A percentile compares a stretch with the other conserved stretches of the same genome.
These are phyloP conservation scores for Melanotaenia nigrans DNA, from an alignment of 2,797 vertebrate species.

Conservation along the genomic window DNA sequence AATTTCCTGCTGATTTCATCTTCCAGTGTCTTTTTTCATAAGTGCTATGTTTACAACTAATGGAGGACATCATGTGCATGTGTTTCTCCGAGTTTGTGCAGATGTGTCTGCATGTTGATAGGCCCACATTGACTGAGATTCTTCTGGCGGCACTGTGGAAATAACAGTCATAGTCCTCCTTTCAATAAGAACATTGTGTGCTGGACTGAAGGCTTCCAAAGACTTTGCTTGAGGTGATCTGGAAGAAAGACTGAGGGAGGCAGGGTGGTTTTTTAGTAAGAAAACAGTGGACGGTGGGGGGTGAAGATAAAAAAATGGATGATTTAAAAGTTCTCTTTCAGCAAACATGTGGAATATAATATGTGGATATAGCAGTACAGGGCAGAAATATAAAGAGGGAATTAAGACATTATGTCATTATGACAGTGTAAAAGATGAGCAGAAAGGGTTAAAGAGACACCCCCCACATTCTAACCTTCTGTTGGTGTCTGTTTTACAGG, in stretches of 20 bases:
- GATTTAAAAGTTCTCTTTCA: slow-evolving; percentile 35
- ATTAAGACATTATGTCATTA: slow-evolving; percentile 7
- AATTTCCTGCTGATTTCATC: neutral
- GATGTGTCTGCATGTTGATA: slow-evolving; percentile 5
- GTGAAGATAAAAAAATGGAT: slow-evolving; percentile 14
- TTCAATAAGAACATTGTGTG: slow-evolving; percentile 67
- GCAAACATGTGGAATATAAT: slow-evolving; percentile 34
- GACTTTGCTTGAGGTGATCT: slow-evolving; percentile 72
- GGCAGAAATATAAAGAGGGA: neutral
- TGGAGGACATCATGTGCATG: slow-evolving; percentile 5
- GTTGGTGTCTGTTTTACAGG: slow-evolving; percentile 64
- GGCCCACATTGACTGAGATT: slow-evolving; percentile 20
- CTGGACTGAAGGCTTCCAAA: slow-evolving; percentile 44
- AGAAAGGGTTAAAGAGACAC: neutral
- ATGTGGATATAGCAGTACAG: slow-evolving; percentile 1
- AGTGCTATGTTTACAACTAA: neutral
- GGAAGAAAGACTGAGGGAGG: slow-evolving; percentile 37
- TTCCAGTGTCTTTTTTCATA: neutral
- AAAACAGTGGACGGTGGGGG: slow-evolving; percentile 8
- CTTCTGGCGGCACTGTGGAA: slow-evolving; percentile 52
- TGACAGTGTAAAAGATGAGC: slow-evolving; percentile 2
- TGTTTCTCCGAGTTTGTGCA: neutral
- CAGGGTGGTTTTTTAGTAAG: slow-evolving; percentile 37
- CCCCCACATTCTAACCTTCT: neutral
- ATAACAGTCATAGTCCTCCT: slow-evolving; percentile 30